Conservation (phyloP, 2,888 invertebrate genomes). For the Operophtera brumata region DNA sequence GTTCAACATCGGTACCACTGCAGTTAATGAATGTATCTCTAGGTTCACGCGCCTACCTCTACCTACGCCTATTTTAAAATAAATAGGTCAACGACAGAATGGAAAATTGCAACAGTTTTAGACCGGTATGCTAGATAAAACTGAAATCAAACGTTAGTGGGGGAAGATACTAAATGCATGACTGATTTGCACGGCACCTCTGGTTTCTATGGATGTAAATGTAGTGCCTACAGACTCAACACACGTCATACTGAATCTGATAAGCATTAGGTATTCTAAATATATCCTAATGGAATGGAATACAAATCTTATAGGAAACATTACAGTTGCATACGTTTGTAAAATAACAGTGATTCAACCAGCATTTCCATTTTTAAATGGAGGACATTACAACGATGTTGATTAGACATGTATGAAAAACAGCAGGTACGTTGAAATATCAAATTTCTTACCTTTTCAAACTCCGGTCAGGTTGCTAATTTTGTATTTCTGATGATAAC, state of each 20-base stretch:
- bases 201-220: conserved; percentile 2
- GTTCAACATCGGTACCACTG: too few relatives aligned
- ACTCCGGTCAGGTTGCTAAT: conserved; percentile 26
- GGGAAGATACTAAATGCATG: conserved; percentile 1
- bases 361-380: conserved; percentile 43
- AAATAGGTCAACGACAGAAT: conserved; percentile 23
- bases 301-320: conserved; percentile 25
- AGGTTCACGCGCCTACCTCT: not conserved
- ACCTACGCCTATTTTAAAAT: conserved; percentile 13
- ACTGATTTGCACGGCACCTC: not conserved
- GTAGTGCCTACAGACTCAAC: conserved; percentile 14
- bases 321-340: conserved; percentile 34
- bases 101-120: conserved; percentile 16
- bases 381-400: conserved; percentile 29
- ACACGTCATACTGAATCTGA: conserved; percentile 20
- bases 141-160: not conserved
- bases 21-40: not conserved
- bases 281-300: conserved; percentile 35
- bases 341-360: conserved; percentile 38
- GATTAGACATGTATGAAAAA: conserved; percentile 24
- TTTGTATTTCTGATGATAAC: conserved; percentile 20
- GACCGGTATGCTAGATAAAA: conserved; percentile 4
- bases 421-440: conserved; percentile 4
- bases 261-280: conserved; percentile 28
- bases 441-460: conserved; percentile 44